phyloP scores from a whole-genome alignment of 2,113 vertebrate species.

The Myxocyprinus asiaticus region DNA sequence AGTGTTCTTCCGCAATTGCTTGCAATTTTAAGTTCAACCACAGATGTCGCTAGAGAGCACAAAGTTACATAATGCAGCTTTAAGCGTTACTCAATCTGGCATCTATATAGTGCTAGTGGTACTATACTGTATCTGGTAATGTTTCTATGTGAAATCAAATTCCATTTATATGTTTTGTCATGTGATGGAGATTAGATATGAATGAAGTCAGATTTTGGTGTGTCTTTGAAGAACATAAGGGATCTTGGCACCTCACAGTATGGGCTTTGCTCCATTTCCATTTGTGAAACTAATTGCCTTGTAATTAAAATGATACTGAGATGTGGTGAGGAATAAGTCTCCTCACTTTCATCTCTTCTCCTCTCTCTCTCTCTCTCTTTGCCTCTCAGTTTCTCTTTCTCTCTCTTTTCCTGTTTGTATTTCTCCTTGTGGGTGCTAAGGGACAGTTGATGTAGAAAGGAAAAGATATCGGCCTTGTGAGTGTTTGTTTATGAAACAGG shows the following conservation, averaged over 20 bases:
- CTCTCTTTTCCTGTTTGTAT: slow-evolving; percentile 6
- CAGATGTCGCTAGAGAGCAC: too few relatives aligned
- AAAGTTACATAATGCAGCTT: too few relatives aligned
- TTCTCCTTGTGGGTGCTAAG: neutral
- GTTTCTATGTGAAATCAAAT: too few relatives aligned
- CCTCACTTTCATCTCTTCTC: neutral
- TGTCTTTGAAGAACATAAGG: neutral
- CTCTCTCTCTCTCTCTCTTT: neutral
- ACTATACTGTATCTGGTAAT: too few relatives aligned
- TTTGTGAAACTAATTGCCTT: slow-evolving; percentile 64
- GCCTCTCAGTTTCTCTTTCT: slow-evolving; percentile 1
- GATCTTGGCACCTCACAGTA: neutral
- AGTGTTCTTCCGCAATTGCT: too few relatives aligned
- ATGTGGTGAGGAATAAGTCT: slow-evolving; percentile 42
- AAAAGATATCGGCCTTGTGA: neutral
- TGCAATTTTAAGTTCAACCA: too few relatives aligned
- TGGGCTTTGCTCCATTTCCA: slow-evolving; percentile 49
- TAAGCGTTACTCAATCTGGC: too few relatives aligned
- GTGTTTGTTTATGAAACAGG: slow-evolving; percentile 9
- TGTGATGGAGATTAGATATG: neutral
- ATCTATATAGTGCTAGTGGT: too few relatives aligned
- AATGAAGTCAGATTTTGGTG: neutral
- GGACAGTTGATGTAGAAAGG: slow-evolving; percentile 24
- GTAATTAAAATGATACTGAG: slow-evolving; percentile 65
- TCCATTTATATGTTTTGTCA: neutral